Base-by-base conservation (phyloP, 2,888 invertebrate species). In the Paralinhomoeus sp. region DNA sequence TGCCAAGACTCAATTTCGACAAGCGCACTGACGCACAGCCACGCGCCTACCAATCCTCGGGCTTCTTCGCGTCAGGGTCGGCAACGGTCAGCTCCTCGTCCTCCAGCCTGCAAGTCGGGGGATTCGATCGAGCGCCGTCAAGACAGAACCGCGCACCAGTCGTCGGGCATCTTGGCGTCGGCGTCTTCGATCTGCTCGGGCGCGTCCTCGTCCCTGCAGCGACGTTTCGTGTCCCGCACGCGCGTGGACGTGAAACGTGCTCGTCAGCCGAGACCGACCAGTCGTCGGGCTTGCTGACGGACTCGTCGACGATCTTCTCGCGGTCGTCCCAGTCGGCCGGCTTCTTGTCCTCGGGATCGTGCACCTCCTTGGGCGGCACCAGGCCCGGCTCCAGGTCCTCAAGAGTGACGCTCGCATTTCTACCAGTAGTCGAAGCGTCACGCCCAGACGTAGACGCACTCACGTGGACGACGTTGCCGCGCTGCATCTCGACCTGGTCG, bases 271-370 rank as follows among this genome's bases (percentile, higher is more conserved):
- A 18, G 2, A 22, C 62, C 51, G 51, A 65, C 70, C 93, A 97
- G 62, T 93, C 89, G 0, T 77, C 81, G 0, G 93, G 93, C 62
- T 93, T 93, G 0, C 69, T 68, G 0, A 89, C 73, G 40, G 76
- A 72, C 1, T 81, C 78, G 64, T 91, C 87, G 1, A 81, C 75
- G 50, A 91, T 84, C 47, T 77, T 80, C 63, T 79, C 78, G 54
- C 84, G 73, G 57, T 93, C 93, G 64, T 97, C 97, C 97, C 97
- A 97, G 60, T 87, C 80, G 0, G 73, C 75, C 0, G 97, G 97
- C 62, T 74, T 75, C 45, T 60, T 63, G 55, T 75, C 91, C 35
- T 74, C 66, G 1, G 84, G 83, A 68, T 93, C 93, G 57, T 83
- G 82, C 55, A 93, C 80, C 67, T 89, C 83, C 50, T 77, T 74